These are phyloP conservation scores for Entomobrya multifasciata DNA, from an alignment of 2,888 invertebrate species.

Conservation along the genomic window DNA sequence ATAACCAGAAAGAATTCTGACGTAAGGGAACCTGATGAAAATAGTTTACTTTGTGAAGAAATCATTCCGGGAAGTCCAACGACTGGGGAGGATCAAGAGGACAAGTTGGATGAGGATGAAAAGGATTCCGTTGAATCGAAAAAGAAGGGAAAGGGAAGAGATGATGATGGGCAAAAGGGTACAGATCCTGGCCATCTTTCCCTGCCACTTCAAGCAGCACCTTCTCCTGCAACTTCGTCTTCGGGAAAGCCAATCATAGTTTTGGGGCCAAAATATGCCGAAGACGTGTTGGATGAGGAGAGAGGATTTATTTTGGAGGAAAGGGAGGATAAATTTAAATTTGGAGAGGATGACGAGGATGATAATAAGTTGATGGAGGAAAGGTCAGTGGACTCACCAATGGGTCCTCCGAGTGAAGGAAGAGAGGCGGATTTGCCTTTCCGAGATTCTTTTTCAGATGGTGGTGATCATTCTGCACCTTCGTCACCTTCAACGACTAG, in stretches of 20 bases:
- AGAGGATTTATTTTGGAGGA: constrained; percentile 26
- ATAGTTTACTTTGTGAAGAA: constrained; percentile 89
- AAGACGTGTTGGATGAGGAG: constrained; percentile 36
- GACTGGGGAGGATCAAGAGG: constrained; percentile 70
- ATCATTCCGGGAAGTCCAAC: constrained; percentile 93
- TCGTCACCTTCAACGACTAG: constrained; percentile 51
- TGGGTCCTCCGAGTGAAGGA: constrained; percentile 68
- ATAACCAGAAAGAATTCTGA: background rate
- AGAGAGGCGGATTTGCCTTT: constrained; percentile 57
- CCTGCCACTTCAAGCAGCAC: background rate
- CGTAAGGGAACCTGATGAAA: constrained; percentile 43
- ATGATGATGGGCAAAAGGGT: background rate
- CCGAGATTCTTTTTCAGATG: constrained; percentile 55
- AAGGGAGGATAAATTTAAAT: background rate
- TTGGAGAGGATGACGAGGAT: constrained; percentile 51
- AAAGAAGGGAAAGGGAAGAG: background rate
- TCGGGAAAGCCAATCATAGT: constrained; percentile 56
- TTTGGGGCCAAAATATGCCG: constrained; percentile 57
- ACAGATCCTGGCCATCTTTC: background rate
- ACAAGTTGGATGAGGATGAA: constrained; percentile 51
- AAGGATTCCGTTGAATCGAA: background rate
- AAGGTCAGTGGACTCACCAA: constrained; percentile 61
- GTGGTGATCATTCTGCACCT: constrained; percentile 52
- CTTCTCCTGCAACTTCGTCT: background rate
- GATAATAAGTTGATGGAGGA: constrained; percentile 46